These are phyloP conservation scores for Microtus richardsoni DNA, from an alignment of 2,113 vertebrate species.

Conservation along the genomic window DNA sequence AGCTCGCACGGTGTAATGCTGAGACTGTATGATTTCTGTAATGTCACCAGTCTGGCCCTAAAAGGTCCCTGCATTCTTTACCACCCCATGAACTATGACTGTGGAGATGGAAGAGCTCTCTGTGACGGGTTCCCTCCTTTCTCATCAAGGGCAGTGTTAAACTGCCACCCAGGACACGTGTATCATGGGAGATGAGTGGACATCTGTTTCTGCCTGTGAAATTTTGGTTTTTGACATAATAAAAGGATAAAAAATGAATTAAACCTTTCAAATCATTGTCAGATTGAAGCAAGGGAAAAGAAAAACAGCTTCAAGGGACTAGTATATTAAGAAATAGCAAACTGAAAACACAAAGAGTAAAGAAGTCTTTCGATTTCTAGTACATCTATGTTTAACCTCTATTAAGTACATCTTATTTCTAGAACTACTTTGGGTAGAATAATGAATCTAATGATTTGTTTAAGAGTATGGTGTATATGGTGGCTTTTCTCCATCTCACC, in stretches of 20 bases:
- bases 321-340: conserved; percentile 4
- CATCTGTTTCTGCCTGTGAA: background rate
- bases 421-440: background rate
- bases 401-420: conserved; percentile 4
- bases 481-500: no score
- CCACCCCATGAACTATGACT: background rate
- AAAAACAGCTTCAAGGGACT: background rate
- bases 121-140: background rate
- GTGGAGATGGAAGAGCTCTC: background rate
- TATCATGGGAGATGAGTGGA: background rate
- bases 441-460: background rate
- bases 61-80: background rate
- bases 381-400: background rate
- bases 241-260: background rate
- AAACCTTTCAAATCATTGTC: conserved; percentile 13
- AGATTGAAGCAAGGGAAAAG: background rate
- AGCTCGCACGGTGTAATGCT: background rate
- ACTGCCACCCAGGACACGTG: background rate
- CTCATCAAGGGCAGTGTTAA: background rate
- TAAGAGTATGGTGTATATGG: background rate
- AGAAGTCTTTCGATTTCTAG: background rate
- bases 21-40: background rate
- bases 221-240: background rate
- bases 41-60: background rate
- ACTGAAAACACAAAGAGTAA: conserved; percentile 9